These are phyloP conservation scores for Diachrysia chrysitis DNA, from an alignment of 2,888 invertebrate species.

Conservation along the genomic window DNA sequence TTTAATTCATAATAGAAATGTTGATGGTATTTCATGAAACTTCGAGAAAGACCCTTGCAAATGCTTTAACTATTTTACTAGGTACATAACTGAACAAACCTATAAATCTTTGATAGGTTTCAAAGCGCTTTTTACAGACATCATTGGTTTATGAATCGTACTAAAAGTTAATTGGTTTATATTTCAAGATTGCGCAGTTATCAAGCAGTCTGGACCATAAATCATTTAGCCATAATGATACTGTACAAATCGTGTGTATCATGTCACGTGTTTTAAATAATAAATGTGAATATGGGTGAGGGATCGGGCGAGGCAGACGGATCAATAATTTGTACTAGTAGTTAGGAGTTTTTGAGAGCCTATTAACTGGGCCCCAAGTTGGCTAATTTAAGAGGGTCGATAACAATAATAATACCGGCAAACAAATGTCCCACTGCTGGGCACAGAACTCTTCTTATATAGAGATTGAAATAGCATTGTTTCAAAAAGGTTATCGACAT, in stretches of 20 bases:
- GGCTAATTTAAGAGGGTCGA: background rate
- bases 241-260: conserved; percentile 30
- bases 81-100: background rate
- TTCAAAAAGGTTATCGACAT: background rate
- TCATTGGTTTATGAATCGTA: conserved; percentile 11
- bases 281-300: conserved; percentile 47
- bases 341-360: conserved; percentile 28
- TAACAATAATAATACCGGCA: background rate
- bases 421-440: too few species aligned
- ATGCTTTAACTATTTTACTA: background rate
- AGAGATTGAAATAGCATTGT: too few species aligned
- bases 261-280: conserved; percentile 51
- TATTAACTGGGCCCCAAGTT: conserved; percentile 10
- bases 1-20: background rate
- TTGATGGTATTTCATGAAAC: background rate
- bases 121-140: conserved; percentile 8
- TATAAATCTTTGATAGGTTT: conserved; percentile 13
- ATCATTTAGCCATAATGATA: conserved; percentile 27
- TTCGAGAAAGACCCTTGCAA: conserved; percentile 9
- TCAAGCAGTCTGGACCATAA: conserved; percentile 29
- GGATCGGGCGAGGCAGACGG: conserved; percentile 63
- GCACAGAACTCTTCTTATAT: too few species aligned
- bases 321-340: conserved; percentile 62
- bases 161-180: conserved; percentile 23
- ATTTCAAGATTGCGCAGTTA: conserved; percentile 50